A percentile compares a stretch with the other conserved stretches of the same genome.
Conservation (phyloP, 2,797 vertebrate genomes). For the Xiphorhynchus erythropygius region DNA sequence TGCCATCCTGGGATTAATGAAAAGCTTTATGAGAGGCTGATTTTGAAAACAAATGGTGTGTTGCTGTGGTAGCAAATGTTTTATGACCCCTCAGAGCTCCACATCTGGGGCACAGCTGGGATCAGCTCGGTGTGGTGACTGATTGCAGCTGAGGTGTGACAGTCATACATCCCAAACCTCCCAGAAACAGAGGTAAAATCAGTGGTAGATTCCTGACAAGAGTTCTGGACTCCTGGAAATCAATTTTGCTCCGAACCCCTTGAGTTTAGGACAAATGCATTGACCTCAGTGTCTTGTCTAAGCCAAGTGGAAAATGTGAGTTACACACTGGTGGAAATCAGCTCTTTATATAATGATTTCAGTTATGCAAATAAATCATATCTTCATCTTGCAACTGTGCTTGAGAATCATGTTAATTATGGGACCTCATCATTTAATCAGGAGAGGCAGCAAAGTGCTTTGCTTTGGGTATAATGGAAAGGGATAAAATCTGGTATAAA, state of each 20-base stretch:
- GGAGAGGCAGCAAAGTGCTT: background rate
- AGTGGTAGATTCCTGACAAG: background rate
- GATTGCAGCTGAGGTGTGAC: background rate
- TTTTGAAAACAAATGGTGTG: fast-evolving
- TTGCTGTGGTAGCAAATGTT: background rate
- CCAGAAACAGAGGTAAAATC: background rate
- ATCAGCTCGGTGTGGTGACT: background rate
- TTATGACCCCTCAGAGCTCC: background rate
- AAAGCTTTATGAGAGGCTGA: background rate
- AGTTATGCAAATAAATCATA: slow-evolving; percentile 34
- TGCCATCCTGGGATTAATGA: background rate
- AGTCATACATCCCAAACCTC: too few species aligned
- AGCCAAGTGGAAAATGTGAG: background rate
- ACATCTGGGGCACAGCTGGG: background rate
- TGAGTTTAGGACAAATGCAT: background rate
- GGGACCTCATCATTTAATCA: slow-evolving; percentile 9
- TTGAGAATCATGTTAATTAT: slow-evolving; percentile 34
- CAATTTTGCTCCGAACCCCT: background rate
- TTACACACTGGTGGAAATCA: background rate
- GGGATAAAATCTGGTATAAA: background rate
- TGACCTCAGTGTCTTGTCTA: background rate
- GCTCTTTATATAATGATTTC: background rate
- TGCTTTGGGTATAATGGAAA: background rate
- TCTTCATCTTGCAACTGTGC: background rate
- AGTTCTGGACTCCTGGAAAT: background rate